phyloP scores from a whole-genome alignment of 2,797 vertebrate species.

The Strix occidentalis region DNA sequence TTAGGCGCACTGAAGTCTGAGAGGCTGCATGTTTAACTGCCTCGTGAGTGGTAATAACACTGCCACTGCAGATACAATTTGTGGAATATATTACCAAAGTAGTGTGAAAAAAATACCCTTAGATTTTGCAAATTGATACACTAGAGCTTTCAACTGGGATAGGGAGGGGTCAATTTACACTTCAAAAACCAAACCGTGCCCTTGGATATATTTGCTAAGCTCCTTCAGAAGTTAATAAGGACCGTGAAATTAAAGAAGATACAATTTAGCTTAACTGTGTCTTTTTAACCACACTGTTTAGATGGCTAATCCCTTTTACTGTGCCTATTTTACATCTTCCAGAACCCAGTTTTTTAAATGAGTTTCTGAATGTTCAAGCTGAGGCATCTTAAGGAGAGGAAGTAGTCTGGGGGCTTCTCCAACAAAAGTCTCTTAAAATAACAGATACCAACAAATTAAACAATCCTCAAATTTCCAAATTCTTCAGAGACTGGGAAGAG shows the following conservation, averaged over 20 bases:
- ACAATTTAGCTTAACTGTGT: neutral
- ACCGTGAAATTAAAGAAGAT: constrained; percentile 26
- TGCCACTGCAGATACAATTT: neutral
- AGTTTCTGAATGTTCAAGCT: neutral
- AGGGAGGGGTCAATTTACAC: constrained; percentile 29
- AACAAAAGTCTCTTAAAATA: neutral
- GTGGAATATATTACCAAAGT: neutral
- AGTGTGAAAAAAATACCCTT: neutral
- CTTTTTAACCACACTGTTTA: neutral
- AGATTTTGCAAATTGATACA: constrained; percentile 14
- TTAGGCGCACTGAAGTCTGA: neutral
- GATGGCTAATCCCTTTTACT: neutral
- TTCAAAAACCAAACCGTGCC: constrained; percentile 3
- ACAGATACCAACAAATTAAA: neutral
- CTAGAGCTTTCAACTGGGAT: neutral
- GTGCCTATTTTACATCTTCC: neutral
- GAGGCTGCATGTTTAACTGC: neutral
- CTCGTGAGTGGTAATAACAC: neutral
- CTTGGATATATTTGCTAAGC: neutral
- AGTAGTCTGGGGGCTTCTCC: neutral
- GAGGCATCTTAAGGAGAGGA: neutral
- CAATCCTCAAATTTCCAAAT: neutral
- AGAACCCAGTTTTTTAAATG: neutral
- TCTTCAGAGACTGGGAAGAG: neutral
- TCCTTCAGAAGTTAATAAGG: constrained; percentile 16